These are phyloP conservation scores for Meandrusa payeni DNA, from an alignment of 2,888 invertebrate genomes.

Conservation along the genomic window DNA sequence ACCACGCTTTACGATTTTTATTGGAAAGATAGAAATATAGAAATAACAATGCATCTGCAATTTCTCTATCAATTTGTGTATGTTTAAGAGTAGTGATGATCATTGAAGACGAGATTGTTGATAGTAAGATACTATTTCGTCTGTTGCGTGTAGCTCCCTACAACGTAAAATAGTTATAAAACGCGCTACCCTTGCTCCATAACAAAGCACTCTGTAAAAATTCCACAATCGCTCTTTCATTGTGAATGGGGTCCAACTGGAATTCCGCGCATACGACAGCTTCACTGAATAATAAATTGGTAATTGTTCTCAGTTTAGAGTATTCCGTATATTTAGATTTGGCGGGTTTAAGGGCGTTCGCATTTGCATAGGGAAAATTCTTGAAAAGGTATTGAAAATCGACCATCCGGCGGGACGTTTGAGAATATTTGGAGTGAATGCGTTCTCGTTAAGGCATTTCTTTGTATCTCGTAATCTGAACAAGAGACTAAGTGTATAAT, in stretches of 20 bases:
- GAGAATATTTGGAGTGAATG: constrained; percentile 3
- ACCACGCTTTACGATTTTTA: no score
- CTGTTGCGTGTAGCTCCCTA: no score
- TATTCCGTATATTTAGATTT: constrained; percentile 13
- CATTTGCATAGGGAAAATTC: constrained; percentile 20
- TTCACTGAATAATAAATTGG: constrained; percentile 19
- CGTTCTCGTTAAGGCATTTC: constrained; percentile 7
- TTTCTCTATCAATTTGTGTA: no score
- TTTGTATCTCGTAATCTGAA: not conserved
- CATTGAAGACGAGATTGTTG: no score
- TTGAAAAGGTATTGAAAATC: constrained; percentile 11
- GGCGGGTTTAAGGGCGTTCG: constrained; percentile 1
- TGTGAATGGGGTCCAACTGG: constrained; percentile 1
- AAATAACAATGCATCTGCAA: no score
- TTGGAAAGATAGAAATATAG: no score
- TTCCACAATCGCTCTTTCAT: not conserved
- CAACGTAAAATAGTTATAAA: no score
- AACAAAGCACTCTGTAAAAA: not conserved
- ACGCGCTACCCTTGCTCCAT: no score
- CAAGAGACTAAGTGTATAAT: not conserved
- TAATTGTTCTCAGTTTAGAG: constrained; percentile 19
- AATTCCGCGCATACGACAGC: constrained; percentile 13
- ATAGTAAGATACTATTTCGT: no score
- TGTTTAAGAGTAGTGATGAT: no score
- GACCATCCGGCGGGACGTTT: not conserved